Percentiles rank a stretch among this genome's conserved stretches.
These are phyloP conservation scores for Galerucella calmariensis DNA, from an alignment of 2,888 invertebrate species.

Conservation along the genomic window DNA sequence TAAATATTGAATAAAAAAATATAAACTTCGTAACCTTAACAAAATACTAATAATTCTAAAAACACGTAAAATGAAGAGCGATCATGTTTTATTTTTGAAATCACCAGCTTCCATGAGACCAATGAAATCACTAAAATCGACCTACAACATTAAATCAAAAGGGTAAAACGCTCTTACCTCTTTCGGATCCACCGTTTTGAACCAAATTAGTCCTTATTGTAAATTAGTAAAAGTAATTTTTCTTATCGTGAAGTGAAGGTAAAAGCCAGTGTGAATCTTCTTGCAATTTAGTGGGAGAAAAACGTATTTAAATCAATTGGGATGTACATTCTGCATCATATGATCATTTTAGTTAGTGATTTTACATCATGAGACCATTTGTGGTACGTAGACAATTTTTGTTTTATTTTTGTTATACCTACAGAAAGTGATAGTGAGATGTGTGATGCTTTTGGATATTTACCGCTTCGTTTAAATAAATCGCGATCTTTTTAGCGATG, in stretches of 20 bases:
- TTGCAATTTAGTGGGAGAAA: slow-evolving; percentile 47
- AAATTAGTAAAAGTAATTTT: slow-evolving; percentile 56
- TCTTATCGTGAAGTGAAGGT: slow-evolving; percentile 54
- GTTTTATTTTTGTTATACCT: slow-evolving; percentile 36
- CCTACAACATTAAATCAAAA: slow-evolving; percentile 14
- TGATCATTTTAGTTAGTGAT: slow-evolving; percentile 59
- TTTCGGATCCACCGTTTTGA: slow-evolving; percentile 32
- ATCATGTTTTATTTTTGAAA: neutral
- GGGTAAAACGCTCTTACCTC: slow-evolving; percentile 24
- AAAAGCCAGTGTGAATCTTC: slow-evolving; percentile 49
- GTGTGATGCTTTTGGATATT: slow-evolving; percentile 24
- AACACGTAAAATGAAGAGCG: neutral
- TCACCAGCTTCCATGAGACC: neutral
- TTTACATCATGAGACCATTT: slow-evolving; percentile 61
- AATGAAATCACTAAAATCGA: neutral
- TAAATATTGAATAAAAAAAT: neutral
- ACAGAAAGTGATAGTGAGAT: slow-evolving; percentile 39
- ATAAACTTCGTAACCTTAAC: neutral
- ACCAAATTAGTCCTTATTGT: slow-evolving; percentile 50
- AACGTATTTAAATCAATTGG: slow-evolving; percentile 52
- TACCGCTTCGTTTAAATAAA: neutral
- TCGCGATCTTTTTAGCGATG: neutral
- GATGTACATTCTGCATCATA: slow-evolving; percentile 58
- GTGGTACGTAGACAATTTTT: slow-evolving; percentile 57
- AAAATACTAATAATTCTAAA: neutral